A percentile compares a stretch with the other conserved stretches of the same genome.
phyloP scores from a whole-genome alignment of 2,888 invertebrate genomes.

The Papilio demoleus region DNA sequence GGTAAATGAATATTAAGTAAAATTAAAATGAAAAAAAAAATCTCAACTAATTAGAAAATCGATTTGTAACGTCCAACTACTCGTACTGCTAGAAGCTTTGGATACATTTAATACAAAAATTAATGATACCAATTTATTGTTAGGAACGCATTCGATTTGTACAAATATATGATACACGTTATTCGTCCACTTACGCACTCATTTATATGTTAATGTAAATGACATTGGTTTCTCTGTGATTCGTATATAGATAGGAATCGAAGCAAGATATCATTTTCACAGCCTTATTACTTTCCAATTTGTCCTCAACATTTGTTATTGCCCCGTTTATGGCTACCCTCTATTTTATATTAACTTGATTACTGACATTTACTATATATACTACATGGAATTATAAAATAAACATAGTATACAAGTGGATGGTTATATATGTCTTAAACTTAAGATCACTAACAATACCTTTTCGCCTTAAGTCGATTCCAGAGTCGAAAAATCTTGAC shows the following conservation, averaged over 20 bases:
- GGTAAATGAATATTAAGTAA: no score
- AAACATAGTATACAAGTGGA: constrained; percentile 13
- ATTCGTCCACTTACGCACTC: constrained; percentile 79
- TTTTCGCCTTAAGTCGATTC: constrained; percentile 81
- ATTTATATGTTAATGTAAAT: constrained; percentile 82
- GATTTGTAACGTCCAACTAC: background rate
- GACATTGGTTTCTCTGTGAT: constrained; percentile 74
- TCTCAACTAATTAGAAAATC: background rate
- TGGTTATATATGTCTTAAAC: constrained; percentile 40
- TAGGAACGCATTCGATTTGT: constrained; percentile 59
- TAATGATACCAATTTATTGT: constrained; percentile 57
- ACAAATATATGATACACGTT: constrained; percentile 66
- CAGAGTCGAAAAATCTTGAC: constrained; percentile 84
- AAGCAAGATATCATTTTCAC: constrained; percentile 82
- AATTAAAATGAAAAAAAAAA: no score
- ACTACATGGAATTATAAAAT: constrained; percentile 31
- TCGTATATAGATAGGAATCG: constrained; percentile 76
- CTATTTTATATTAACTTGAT: constrained; percentile 59
- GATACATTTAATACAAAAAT: constrained; percentile 46
- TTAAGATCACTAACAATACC: constrained; percentile 59
- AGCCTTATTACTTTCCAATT: constrained; percentile 83
- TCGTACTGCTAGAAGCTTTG: background rate
- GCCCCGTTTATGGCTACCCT: constrained; percentile 69
- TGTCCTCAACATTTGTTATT: constrained; percentile 80
- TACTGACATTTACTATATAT: constrained; percentile 41